Evolutionary conservation across 2,113 vertebrate genomes (phyloP).

Genomic region (Epinephelus lanceolatus): DNA sequence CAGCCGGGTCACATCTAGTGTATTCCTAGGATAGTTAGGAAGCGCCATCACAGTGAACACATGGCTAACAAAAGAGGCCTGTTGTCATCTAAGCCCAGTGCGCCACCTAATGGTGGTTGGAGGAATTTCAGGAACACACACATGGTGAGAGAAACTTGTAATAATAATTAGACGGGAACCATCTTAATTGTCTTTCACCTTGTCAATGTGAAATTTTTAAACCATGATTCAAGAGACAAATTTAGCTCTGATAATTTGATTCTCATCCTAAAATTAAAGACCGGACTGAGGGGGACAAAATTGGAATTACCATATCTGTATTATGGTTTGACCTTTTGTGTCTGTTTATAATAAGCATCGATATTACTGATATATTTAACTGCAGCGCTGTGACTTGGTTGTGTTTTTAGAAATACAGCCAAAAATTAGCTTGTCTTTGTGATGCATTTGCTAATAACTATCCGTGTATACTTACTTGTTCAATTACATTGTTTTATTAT

Average conservation of each 20-base stretch:
- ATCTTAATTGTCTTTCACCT: constrained; percentile 66
- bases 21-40: constrained; percentile 75
- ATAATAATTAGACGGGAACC: constrained; percentile 60
- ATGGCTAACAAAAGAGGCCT: constrained; percentile 80
- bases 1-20: constrained; percentile 70
- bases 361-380: constrained; percentile 9
- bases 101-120: constrained; percentile 73
- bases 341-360: constrained; percentile 9
- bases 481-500: not conserved
- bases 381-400: not conserved
- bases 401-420: not conserved
- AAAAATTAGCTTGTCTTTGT: constrained; percentile 10
- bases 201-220: constrained; percentile 22
- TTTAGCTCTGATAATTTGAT: constrained; percentile 18
- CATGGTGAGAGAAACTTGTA: constrained; percentile 33
- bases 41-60: constrained; percentile 77
- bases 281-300: not conserved
- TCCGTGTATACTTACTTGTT: constrained; percentile 1
- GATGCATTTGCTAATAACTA: not conserved
- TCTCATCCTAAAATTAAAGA: constrained; percentile 7
- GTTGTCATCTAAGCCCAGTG: constrained; percentile 65
- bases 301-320: not conserved
- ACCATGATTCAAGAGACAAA: constrained; percentile 7
- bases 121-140: constrained; percentile 41
- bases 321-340: constrained; percentile 7